Evolutionary conservation across 1,140 invertebrate species (phyloP), one percentile per base, ranked within the genome.

Genomic region (Charaxes varanes): DNA sequence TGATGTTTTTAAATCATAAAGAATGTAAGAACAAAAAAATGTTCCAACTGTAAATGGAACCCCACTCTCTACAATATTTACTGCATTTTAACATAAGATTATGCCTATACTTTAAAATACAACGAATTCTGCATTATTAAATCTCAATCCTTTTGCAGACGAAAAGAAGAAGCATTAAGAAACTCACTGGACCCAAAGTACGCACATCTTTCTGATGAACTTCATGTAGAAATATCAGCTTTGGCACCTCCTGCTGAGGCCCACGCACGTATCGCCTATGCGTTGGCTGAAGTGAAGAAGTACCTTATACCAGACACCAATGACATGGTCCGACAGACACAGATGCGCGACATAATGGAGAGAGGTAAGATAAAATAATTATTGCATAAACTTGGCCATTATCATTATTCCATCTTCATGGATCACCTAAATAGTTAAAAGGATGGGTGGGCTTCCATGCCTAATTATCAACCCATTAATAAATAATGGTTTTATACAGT

Each of bases 201-300:
- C 72, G 89, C 93, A 4, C 97, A 99, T 81, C 87, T 98, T 6
- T 90, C 90, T 35, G 96, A 97, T 52, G 95, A 98, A 53, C 87
- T 99, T 2, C 97, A 98, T 71, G 94, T 99, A 0, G 93, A 97
- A 76, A 94, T 98, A 40, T 92, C 93, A 23, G 94, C 95, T 6
- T 88, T 93, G 41, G 95, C 94, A 3, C 91, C 95, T 7, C 94
- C 96, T 0, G 92, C 94, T 0, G 95, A 98, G 72, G 95, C 94
- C 1, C 95, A 98, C 76, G 93, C 93, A 8, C 87, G 96, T 36
- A 93, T 98, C 10, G 92, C 95, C 0, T 95, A 93, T 62, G 95
- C 95, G 8, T 84, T 97, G 3, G 90, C 92, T 1, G 95, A 85
- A 45, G 77, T 88, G 4, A 86, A 90, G 30, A 91, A 91, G 48